Evolutionary conservation across 2,113 vertebrate genomes (phyloP).

Genomic region (Nannospalax galili): DNA sequence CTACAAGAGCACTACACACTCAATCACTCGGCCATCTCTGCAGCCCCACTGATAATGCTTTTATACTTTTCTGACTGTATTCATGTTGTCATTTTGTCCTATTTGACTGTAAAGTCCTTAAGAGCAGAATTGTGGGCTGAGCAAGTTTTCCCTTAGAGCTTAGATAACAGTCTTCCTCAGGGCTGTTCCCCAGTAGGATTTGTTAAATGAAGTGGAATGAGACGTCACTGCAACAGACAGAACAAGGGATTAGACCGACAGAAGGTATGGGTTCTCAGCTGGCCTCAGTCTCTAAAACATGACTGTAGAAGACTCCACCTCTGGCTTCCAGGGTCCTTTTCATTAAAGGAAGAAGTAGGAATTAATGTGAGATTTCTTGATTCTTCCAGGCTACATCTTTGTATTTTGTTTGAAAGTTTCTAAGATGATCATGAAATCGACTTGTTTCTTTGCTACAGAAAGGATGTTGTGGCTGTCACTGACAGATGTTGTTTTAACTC

Average conservation of each 20-base stretch:
- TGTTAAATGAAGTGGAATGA: not conserved
- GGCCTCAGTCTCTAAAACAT: not conserved
- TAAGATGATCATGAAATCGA: conserved; percentile 33
- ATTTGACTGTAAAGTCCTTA: not conserved
- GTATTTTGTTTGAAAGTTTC: conserved; percentile 26
- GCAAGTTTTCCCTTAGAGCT: not conserved
- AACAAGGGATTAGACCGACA: not conserved
- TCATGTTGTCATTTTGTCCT: not conserved
- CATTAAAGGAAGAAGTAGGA: conserved; percentile 1
- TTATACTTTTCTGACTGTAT: not conserved
- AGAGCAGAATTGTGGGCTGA: not conserved
- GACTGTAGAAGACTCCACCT: not conserved
- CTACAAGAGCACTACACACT: no score
- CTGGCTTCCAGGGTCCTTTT: conserved; percentile 34
- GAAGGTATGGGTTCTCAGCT: not conserved
- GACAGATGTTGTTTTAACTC: not conserved
- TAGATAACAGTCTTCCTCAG: not conserved
- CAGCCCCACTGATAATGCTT: not conserved
- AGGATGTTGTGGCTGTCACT: not conserved
- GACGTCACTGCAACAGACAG: not conserved
- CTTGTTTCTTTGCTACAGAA: not conserved
- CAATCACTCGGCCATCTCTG: not conserved
- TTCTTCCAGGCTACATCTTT: not conserved
- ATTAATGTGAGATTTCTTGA: not conserved
- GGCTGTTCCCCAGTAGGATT: not conserved